Evolutionary conservation across 2,888 invertebrate species (phyloP), one percentile per base, ranked within the genome.

Genomic region (Lasioglossum pauxillum): DNA sequence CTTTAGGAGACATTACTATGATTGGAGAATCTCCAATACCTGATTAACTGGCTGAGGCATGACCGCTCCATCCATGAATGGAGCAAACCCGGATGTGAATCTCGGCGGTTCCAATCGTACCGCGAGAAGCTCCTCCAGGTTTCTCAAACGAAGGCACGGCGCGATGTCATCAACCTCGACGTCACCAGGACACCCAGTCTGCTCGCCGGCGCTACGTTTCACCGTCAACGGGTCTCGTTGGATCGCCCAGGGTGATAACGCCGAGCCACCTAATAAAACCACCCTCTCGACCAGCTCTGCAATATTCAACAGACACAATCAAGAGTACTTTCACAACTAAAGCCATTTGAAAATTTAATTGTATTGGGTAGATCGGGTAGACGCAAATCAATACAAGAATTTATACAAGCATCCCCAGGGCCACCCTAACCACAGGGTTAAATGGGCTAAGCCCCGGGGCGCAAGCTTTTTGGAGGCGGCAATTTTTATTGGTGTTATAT

Each of bases 21-120:
- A 35, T 67, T 75, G 41, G 16, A 19, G 72, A 64, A 44, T 16
- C 23, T 73, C 14, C 35, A 60, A 12, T 87, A 94, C 95, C 93
- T 93, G 94, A 79, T 88, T 90, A 78, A 91, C 89, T 46, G 94
- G 90, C 49, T 91, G 89, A 0, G 95, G 96, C 90, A 98, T 96
- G 88, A 98, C 98, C 44, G 98, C 98, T 90, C 98, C 98, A 95
- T 99, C 99, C 91, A 98, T 97, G 95, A 99, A 98, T 4, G 99
- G 99, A n/a, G 98, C 99, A 94, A 99, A 99, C 38, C 98, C 98
- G 57, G 98, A 97, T 79, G 98, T 96, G 95, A 98, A 98, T 91
- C 97, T 96, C 12, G 98, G 98, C 53, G 98, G 97, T 93, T 98
- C 97, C 80, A 98, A 96, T 91, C 97, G 96, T 71, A 98, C 97